Evolutionary conservation across 2,888 invertebrate species (phyloP).

Genomic region (Lacanobia wlatinum): DNA sequence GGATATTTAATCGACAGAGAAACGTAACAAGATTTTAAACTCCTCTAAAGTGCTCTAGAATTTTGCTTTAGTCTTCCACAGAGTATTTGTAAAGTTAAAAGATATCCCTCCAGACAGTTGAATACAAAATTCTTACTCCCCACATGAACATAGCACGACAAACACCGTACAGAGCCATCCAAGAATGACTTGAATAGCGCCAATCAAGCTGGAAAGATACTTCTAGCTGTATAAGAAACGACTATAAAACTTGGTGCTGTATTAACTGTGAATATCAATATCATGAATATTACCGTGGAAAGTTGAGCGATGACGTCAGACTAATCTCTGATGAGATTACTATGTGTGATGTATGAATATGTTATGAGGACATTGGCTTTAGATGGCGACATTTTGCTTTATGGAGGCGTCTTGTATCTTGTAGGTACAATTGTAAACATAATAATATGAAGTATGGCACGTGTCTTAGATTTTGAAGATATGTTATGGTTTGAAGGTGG

Average conservation of each 20-base stretch:
- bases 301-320: conserved; percentile 72
- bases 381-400: conserved; percentile 18
- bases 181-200: conserved; percentile 24
- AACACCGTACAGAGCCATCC: neutral
- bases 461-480: neutral
- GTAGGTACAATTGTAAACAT: conserved; percentile 13
- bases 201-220: conserved; percentile 30
- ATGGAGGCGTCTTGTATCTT: conserved; percentile 1
- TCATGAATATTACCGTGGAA: conserved; percentile 71
- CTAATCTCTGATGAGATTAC: conserved; percentile 71
- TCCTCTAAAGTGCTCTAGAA: neutral
- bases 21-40: neutral
- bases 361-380: conserved; percentile 69
- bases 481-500: neutral
- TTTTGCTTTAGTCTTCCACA: neutral
- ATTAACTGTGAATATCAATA: conserved; percentile 57
- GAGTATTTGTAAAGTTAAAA: neutral
- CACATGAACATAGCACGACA: neutral
- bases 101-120: neutral
- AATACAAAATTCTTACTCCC: conserved; percentile 11
- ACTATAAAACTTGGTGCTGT: conserved; percentile 46
- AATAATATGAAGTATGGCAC: too few relatives aligned
- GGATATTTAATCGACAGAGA: neutral
- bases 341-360: conserved; percentile 72
- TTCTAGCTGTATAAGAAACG: conserved; percentile 39